Percentiles rank a stretch among this genome's conserved stretches.
These are phyloP conservation scores for Masticophis lateralis DNA, from an alignment of 2,797 vertebrate genomes.

Conservation along the genomic window DNA sequence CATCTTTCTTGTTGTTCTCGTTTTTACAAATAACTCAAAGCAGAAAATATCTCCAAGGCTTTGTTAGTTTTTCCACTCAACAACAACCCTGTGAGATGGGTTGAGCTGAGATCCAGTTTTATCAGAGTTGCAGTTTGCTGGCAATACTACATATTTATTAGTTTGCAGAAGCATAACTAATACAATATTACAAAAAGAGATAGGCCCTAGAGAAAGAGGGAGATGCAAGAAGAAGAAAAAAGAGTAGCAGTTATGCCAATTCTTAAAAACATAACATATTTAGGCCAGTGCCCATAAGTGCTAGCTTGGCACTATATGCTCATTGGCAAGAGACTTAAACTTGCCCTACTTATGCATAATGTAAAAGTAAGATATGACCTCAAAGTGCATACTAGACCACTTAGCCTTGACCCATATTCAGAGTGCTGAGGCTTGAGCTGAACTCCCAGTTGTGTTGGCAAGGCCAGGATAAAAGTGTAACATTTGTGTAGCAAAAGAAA, in stretches of 20 bases:
- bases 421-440: not conserved
- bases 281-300: not conserved
- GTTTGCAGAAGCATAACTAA: not conserved
- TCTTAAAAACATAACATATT: not conserved
- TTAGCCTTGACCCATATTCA: not conserved
- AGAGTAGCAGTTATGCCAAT: not conserved
- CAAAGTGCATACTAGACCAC: not conserved
- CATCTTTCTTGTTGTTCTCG: not conserved
- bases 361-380: not conserved
- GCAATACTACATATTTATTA: not conserved
- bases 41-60: not conserved
- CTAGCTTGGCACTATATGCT: not conserved
- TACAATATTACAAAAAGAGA: not conserved
- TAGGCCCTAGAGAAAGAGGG: not conserved
- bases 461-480: not conserved
- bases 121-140: not conserved
- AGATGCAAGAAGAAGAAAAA: not conserved
- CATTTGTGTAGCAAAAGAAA: not conserved
- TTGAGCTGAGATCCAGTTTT: not conserved
- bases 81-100: not conserved
- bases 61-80: not conserved
- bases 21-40: not conserved
- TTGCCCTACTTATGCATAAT: not conserved
- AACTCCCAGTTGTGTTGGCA: not conserved
- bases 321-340: not conserved